Base-by-base conservation (phyloP, 2,113 vertebrate species). In the Salminus brasiliensis region DNA sequence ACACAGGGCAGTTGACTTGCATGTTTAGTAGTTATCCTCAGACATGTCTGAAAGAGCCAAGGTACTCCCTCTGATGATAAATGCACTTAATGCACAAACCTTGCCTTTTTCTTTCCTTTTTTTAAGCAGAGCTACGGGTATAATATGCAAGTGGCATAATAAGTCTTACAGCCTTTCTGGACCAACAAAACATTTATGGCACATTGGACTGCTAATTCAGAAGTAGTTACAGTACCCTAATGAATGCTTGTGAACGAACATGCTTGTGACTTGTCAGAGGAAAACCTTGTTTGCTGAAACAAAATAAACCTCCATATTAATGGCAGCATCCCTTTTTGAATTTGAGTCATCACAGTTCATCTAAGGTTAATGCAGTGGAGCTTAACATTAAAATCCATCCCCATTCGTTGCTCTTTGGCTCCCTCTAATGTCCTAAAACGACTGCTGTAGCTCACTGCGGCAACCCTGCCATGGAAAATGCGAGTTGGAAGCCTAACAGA, bases 181-280 rank as follows among this genome's bases (percentile, higher is more conserved):
- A 15, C 4, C 16, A 49, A 16, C 9, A 43, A 8, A 11, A 2
- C 6, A 11, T 43, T 5, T 11, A 49, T 3, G 18, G 3, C 47
- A 49, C 47, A 49, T 49, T 11, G 8, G 13, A 47, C 5, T 34
- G 23, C 30, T 52, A 34, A 10, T 62, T 16, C 23, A 12, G 36
- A 16, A 4, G 0, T 21, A 11, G 30, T 18, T 55, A 4, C 34
- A 34, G 18, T 78, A 36, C 34, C 34, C 23, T 66, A 23, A 16
- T 39, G n/a, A n/a, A n/a, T n/a, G 34, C 47, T 23, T 78, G 16
- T 27, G 34, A 41, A 18, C 66, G 34, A 66, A 45, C 52, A 59
- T 65, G 62, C 66, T 36, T 78, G 76, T 78, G 75, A 70, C 66
- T 36, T 78, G 76, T 78, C 27, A 78, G 66, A 78, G 76, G 75